A percentile compares a stretch with the other conserved stretches of the same genome.
Conservation (phyloP, 2,888 invertebrate species). For the Epistrophe eligans region DNA sequence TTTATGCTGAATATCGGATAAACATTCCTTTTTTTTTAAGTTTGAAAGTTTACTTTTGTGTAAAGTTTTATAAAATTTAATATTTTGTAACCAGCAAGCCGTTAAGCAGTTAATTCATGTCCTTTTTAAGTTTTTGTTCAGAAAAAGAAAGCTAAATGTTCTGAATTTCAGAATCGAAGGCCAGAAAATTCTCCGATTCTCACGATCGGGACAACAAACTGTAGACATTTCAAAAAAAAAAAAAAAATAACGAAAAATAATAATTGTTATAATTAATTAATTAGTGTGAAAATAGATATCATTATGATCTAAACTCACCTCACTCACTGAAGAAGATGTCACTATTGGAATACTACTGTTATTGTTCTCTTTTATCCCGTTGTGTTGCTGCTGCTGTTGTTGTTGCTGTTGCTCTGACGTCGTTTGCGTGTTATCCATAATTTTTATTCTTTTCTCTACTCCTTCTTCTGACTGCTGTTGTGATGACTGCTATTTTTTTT, state of each 20-base stretch:
- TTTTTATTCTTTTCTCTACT: constrained; percentile 67
- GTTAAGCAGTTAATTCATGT: too few relatives aligned
- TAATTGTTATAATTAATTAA: neutral
- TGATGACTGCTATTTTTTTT: constrained; percentile 37
- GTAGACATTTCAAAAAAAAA: neutral
- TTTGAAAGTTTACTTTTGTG: too few relatives aligned
- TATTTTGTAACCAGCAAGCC: too few relatives aligned
- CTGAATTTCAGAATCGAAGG: too few relatives aligned
- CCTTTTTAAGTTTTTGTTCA: too few relatives aligned
- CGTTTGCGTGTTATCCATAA: constrained; percentile 77
- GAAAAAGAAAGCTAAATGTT: too few relatives aligned
- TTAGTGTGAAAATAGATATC: neutral
- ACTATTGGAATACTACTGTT: constrained; percentile 82
- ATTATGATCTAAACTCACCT: constrained; percentile 58
- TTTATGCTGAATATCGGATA: too few relatives aligned
- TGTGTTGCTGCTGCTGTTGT: constrained; percentile 79
- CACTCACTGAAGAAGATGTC: constrained; percentile 77
- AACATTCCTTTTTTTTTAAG: too few relatives aligned
- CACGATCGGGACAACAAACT: neutral
- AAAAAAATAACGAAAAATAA: neutral
- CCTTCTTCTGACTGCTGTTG: constrained; percentile 51
- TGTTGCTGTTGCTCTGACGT: constrained; percentile 78
- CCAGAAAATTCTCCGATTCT: neutral
- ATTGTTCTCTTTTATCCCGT: constrained; percentile 82
- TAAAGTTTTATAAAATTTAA: too few relatives aligned